Evolutionary conservation across 2,113 vertebrate genomes (phyloP).

Genomic region (Cyphomyrus plagiostoma): DNA sequence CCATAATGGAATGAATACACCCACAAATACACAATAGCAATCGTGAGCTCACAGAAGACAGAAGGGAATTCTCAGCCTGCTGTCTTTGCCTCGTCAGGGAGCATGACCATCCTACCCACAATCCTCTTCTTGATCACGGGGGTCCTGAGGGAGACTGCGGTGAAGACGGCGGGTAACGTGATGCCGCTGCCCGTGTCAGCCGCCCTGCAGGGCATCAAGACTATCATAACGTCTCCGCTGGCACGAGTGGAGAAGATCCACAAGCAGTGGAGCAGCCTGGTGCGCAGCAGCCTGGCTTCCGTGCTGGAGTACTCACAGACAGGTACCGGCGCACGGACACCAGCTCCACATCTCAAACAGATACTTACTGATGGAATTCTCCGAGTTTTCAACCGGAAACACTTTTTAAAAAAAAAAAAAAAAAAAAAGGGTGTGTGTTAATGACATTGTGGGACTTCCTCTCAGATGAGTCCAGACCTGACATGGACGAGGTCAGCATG

Average conservation of each 20-base stretch:
- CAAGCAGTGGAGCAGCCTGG: slow-evolving; percentile 85
- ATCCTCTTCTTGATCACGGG: slow-evolving; percentile 91
- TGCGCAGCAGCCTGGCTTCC: slow-evolving; percentile 88
- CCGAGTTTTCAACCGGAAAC: not conserved
- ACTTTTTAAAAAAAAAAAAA: not conserved
- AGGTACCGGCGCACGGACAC: slow-evolving; percentile 53
- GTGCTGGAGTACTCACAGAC: slow-evolving; percentile 84
- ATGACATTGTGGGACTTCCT: slow-evolving; percentile 23
- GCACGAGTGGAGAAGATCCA: slow-evolving; percentile 71
- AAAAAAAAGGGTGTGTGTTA: not conserved
- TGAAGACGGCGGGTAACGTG: slow-evolving; percentile 74
- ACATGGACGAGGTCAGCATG: slow-evolving; percentile 85
- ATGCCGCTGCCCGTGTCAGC: slow-evolving; percentile 79
- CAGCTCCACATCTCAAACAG: not conserved
- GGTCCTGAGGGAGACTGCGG: slow-evolving; percentile 85
- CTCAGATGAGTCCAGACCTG: slow-evolving; percentile 71
- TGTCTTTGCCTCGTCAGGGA: slow-evolving; percentile 64
- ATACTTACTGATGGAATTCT: not conserved
- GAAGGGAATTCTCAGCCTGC: not conserved
- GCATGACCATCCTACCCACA: slow-evolving; percentile 90
- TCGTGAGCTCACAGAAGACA: not conserved
- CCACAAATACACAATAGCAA: not conserved
- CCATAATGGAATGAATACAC: not conserved
- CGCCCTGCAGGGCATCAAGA: slow-evolving; percentile 88
- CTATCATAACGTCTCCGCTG: slow-evolving; percentile 81